phyloP scores from a whole-genome alignment of 2,113 vertebrate species.

The Meleagris gallopavo region DNA sequence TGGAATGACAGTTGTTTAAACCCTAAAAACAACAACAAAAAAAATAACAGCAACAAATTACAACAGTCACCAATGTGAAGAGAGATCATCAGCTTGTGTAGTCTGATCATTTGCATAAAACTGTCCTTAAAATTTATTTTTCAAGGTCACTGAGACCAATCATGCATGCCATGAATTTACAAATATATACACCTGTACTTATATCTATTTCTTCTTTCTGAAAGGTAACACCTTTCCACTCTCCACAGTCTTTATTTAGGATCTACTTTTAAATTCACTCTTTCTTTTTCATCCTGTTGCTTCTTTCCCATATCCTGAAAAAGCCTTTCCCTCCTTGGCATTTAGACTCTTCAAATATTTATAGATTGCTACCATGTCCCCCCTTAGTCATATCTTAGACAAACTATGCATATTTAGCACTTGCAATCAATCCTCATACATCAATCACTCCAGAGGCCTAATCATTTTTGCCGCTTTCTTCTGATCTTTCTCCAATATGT shows the following conservation, averaged over 20 bases:
- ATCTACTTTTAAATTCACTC: background rate
- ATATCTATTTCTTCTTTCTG: background rate
- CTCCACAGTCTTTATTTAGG: background rate
- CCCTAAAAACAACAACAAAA: background rate
- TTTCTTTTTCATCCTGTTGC: background rate
- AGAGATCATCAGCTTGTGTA: background rate
- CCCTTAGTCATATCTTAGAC: slow-evolving; percentile 63
- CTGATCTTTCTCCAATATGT: slow-evolving; percentile 57
- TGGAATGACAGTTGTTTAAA: background rate
- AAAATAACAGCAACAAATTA: background rate
- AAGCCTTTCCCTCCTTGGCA: slow-evolving; percentile 25
- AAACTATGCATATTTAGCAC: slow-evolving; percentile 71
- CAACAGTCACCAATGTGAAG: fast-evolving
- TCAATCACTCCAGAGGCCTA: slow-evolving; percentile 61
- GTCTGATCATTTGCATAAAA: background rate
- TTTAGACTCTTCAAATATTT: slow-evolving; percentile 66
- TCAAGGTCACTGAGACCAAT: background rate
- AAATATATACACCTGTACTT: background rate
- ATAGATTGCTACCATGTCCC: slow-evolving; percentile 62
- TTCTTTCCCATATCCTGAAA: slow-evolving; percentile 45
- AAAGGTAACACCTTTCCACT: background rate
- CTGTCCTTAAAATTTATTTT: background rate
- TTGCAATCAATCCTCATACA: slow-evolving; percentile 65
- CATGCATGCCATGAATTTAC: background rate
- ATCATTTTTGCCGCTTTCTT: slow-evolving; percentile 62